These are phyloP conservation scores for Antechinus stuartii DNA, from an alignment of 2,113 vertebrate species.

Conservation along the genomic window DNA sequence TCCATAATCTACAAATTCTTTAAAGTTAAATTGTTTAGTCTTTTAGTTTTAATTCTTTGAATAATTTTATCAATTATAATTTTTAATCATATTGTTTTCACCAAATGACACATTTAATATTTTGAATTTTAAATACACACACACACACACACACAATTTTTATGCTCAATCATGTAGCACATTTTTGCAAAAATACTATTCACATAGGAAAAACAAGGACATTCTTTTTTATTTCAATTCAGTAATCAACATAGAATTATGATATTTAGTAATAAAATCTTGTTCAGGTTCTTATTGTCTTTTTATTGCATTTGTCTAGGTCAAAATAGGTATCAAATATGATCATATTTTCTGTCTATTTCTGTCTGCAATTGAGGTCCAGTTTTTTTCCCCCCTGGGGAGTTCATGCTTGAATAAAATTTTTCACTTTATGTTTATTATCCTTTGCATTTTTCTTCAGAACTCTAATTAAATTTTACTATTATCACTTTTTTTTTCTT, in stretches of 20 bases:
- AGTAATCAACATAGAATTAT: not conserved
- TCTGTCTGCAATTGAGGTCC: not conserved
- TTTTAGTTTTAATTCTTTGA: not conserved
- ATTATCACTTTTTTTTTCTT: not conserved
- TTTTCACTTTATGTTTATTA: not conserved
- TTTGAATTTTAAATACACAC: not conserved
- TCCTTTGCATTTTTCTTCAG: not conserved
- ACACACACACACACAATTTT: not conserved
- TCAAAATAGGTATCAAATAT: not conserved
- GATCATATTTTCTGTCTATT: not conserved
- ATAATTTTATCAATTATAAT: too few relatives aligned
- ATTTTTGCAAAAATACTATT: not conserved
- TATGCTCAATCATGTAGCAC: not conserved
- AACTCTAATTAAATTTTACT: not conserved
- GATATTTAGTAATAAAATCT: not conserved
- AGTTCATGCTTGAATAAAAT: not conserved
- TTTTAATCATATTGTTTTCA: not conserved
- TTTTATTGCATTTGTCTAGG: not conserved
- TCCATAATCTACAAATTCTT: not conserved
- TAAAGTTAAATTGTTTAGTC: not conserved
- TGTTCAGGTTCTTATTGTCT: not conserved
- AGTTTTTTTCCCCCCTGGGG: not conserved
- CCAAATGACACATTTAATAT: not conserved
- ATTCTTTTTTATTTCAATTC: not conserved
- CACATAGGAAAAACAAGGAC: not conserved